Evolutionary conservation across 2,888 invertebrate genomes (phyloP), one percentile per base, ranked within the genome.

Genomic region (Notodonta dromedarius): DNA sequence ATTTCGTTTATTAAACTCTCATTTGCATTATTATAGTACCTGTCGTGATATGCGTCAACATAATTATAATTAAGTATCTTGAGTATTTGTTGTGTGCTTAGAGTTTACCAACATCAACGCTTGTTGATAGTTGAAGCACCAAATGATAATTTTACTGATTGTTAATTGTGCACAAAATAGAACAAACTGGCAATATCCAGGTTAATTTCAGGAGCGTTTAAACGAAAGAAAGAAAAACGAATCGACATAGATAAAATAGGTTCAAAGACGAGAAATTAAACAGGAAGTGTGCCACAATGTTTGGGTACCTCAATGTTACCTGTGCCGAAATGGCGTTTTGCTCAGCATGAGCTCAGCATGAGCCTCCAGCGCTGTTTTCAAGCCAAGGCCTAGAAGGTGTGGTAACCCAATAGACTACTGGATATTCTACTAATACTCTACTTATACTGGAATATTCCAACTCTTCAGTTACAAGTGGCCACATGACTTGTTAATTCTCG

Each of bases 401-500:
- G 24, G 24, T 24, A 24, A 24, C 24, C 24, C 24, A 24, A 24
- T 24, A 24, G 1, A 24, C 24, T 24, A 24, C 24, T 24, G 24
- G 2, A 24, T 24, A 24, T 24, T 24, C 24, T 24, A 24, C 24
- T 24, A 24, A 2, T 2, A 24, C 24, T 24, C 24, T 44, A 5
- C 51, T 51, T n/a, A 11, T 24, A 32, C 51, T 51, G 8, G 2
- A 51, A 24, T 24, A 50, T 53, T 53, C n/a, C 52, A 53, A 13
- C 13, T 12, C 53, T 50, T 39, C 35, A 7, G 54, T 54, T 54
- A 53, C 35, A n/a, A 53, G 53, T 44, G 11, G 44, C 24, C 44
- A 64, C 59, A 56, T 56, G 64, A 65, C 66, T 67, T 74, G 79
- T 74, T 81, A 84, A 84, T 83, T 83, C 76, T 84, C 79, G 67